Evolutionary conservation across 1,140 invertebrate genomes (phyloP), one percentile per base, ranked within the genome.

Genomic region (Brachionus koreanus): DNA sequence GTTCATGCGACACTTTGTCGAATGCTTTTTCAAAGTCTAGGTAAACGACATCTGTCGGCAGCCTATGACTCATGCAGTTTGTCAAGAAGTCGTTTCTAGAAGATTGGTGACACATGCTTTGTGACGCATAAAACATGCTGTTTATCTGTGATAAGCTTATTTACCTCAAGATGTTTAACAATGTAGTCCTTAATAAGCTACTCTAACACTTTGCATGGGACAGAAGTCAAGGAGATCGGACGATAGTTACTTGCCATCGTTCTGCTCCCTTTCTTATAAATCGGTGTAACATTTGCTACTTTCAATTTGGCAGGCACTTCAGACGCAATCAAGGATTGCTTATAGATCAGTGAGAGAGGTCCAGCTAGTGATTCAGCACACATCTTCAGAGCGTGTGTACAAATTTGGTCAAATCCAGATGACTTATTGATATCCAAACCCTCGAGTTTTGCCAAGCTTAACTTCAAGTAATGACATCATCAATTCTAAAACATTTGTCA

Each of bases 61-160:
- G 33, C 19, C 67, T 29, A 49, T 81, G 33, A 33, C 33, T 25
- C 25, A 43, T 16, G 25, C 23, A 46, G 9, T 61, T 9, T n/a
- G 67, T 39, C 19, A 82, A 29, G 42, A 39, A 33, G 10, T 83
- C 33, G 61, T 83, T 13, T 61, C 39, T 12, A 65, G 29, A 6
- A 83, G 29, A 16, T 83, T 83, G 19, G 83, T 83, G 19, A 83
- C 76, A 35, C 83, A 83, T 9, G 49, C 4, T 16, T 57, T 63
- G 43, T 46, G 43, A 16, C 10, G 10, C 43, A 46, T 46, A 12
- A 16, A 13, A 9, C 13, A 82, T 29, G 29, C 29, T 29, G 29
- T 29, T 29, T 29, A 29, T 29, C 29, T 3, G 29, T 29, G 29
- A 29, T 29, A 3, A 29, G 29, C 29, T 29, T 29, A 3, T 29